Evolutionary conservation across 2,888 invertebrate species (phyloP), one percentile per base, ranked within the genome.

Genomic region (Nephrotoma flavescens): DNA sequence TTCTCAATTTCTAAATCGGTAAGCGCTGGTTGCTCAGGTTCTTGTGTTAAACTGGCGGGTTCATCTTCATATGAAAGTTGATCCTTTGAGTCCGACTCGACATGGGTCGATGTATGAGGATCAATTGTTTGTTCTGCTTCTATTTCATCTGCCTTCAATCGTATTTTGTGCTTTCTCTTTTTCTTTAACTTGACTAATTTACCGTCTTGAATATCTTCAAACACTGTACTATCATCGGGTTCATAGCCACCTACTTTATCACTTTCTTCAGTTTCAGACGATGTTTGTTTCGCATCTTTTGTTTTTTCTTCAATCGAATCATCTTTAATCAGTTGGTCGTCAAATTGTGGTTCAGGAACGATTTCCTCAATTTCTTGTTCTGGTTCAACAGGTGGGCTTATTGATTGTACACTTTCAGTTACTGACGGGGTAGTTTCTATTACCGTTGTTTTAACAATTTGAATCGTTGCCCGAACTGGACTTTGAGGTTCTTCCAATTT

Each of bases 181-280:
- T 92, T 94, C 88, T 92, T 94, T 86, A 92, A 92, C 88, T 90
- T 89, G 83, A 89, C 89, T 88, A 89, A 90, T 6, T 91, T 91
- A n/a, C 89, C 88, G 87, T 91, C 57, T 47, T 85, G 71, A 6
- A 88, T 88, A 12, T 89, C 89, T 7, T 90, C 90, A 89, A 91
- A 92, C 41, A 94, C 91, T 0, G 94, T 94, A 88, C 94, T 93
- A 89, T 95, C 90, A 83, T 90, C 96, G 9, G 95, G 93, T 90
- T 96, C 96, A 89, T 96, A 96, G n/a, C 95, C 96, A 87, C 92
- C 92, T 89, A 94, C 95, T 44, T 71, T 71, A 9, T 71, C 88
- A 41, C 7, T 41, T 19, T 47, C 41, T 6, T 45, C 71, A 11
- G 71, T 71, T 0, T 71, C 71, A 31, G 9, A 71, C 31, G 71